Percentiles rank a stretch among this genome's conserved stretches.
phyloP scores from a whole-genome alignment of 2,113 vertebrate species.

The Hiodon alosoides region DNA sequence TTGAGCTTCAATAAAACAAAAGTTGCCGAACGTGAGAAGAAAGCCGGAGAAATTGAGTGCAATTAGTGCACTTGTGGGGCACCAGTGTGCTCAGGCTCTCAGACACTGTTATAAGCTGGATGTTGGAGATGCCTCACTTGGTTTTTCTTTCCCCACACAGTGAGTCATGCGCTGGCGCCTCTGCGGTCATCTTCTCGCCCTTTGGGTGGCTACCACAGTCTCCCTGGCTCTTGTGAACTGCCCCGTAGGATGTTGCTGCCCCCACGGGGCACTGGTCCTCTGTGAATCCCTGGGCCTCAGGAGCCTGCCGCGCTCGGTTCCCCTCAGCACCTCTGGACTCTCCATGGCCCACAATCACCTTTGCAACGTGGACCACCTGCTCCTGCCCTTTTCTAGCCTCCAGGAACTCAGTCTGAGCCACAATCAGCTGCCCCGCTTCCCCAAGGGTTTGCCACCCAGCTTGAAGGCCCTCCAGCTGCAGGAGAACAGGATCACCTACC shows the following conservation, averaged over 20 bases:
- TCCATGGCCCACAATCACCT: conserved; percentile 65
- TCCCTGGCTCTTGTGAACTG: conserved; percentile 42
- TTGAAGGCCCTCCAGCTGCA: conserved; percentile 62
- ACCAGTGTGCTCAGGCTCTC: not conserved
- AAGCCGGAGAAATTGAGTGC: not conserved
- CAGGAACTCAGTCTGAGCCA: conserved; percentile 67
- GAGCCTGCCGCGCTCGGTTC: conserved; percentile 57
- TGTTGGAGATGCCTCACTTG: conserved; percentile 3
- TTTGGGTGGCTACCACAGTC: conserved; percentile 42
- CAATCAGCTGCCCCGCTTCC: conserved; percentile 60
- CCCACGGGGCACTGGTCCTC: conserved; percentile 52
- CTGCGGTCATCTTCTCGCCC: conserved; percentile 48
- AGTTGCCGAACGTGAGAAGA: not conserved
- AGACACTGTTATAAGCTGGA: not conserved
- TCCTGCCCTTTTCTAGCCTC: conserved; percentile 51
- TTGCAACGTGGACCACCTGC: conserved; percentile 62
- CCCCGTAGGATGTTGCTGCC: conserved; percentile 66
- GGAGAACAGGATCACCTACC: conserved; percentile 66
- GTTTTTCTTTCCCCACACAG: conserved; percentile 38
- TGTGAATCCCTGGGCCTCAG: conserved; percentile 63
- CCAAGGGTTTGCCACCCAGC: conserved; percentile 62
- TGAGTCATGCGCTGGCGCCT: conserved; percentile 58
- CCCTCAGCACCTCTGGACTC: conserved; percentile 52
- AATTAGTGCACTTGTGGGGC: not conserved
- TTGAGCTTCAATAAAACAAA: not conserved